These are phyloP conservation scores for Vireo altiloquus DNA, from an alignment of 2,113 vertebrate species.

Conservation along the genomic window DNA sequence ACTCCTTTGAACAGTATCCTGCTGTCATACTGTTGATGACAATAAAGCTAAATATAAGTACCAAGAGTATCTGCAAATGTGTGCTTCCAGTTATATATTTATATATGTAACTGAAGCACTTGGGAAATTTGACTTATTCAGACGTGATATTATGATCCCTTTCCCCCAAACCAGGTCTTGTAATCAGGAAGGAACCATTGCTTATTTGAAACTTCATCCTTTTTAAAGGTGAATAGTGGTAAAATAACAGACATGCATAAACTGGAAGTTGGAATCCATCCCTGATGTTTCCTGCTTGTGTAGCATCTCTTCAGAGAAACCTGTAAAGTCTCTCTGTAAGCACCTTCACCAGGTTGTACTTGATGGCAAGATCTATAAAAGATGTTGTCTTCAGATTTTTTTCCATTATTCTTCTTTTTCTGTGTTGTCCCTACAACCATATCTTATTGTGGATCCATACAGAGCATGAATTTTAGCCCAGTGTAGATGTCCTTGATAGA, in stretches of 20 bases:
- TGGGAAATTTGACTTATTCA: neutral
- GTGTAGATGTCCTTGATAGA: neutral
- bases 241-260: neutral
- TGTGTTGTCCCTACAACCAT: neutral
- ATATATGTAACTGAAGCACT: neutral
- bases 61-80: neutral
- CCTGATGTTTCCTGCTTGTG: neutral
- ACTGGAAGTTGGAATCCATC: neutral
- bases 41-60: constrained; percentile 10
- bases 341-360: neutral
- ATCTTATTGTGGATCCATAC: neutral
- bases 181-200: neutral
- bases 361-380: neutral
- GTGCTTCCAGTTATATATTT: neutral
- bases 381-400: neutral
- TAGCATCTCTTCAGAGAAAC: neutral
- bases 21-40: neutral
- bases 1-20: constrained; percentile 22
- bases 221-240: neutral
- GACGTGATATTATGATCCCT: neutral
- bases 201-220: neutral
- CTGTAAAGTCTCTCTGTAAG: neutral
- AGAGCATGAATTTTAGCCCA: neutral
- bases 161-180: neutral
- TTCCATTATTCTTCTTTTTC: neutral